These are phyloP conservation scores for Muntiacus reevesi DNA, from an alignment of 2,113 vertebrate species.

Conservation along the genomic window DNA sequence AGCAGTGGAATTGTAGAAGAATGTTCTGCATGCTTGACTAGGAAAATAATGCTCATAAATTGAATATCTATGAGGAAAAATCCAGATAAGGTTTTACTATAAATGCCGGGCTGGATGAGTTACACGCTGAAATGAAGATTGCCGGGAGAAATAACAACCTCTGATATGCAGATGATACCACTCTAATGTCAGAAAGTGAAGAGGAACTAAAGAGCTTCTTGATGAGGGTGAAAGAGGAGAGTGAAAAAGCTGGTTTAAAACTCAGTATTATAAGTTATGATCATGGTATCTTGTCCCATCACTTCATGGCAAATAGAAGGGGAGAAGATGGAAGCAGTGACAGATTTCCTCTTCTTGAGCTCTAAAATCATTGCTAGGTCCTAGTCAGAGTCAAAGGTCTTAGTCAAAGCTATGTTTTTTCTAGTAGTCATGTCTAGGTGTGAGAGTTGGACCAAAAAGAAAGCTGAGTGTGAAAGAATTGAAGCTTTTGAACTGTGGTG, in stretches of 20 bases:
- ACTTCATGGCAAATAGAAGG: not conserved
- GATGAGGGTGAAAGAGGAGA: not conserved
- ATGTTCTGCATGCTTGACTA: not conserved
- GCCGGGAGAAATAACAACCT: not conserved
- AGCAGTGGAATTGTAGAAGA: not conserved
- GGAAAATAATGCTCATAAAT: constrained; percentile 17
- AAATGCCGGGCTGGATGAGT: not conserved
- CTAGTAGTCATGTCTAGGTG: not conserved
- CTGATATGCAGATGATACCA: not conserved
- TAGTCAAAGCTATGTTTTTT: not conserved
- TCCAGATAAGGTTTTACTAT: not conserved
- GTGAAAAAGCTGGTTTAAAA: not conserved
- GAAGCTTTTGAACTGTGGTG: not conserved
- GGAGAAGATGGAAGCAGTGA: not conserved
- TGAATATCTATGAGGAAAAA: not conserved
- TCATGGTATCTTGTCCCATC: not conserved
- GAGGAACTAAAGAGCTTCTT: not conserved
- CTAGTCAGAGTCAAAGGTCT: not conserved
- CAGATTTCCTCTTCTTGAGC: not conserved
- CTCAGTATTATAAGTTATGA: not conserved
- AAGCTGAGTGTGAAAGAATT: not conserved
- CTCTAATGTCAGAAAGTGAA: not conserved
- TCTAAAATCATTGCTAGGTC: not conserved
- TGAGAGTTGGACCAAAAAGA: not conserved
- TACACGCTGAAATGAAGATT: not conserved